These are phyloP conservation scores for Drosophila sucinea DNA, from an alignment of 1,140 invertebrate species.

Conservation along the genomic window DNA sequence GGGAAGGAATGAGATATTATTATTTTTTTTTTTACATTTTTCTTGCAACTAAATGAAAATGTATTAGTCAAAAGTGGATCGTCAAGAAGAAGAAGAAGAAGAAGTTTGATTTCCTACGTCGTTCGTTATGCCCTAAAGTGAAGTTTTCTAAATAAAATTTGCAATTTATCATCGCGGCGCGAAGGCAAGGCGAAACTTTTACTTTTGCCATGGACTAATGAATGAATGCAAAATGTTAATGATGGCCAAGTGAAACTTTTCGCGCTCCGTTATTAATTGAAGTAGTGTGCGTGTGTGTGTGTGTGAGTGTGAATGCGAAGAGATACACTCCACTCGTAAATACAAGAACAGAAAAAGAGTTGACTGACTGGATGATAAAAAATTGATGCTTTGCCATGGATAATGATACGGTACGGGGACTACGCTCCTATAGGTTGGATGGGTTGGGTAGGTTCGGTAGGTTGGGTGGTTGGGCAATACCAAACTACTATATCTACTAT, in stretches of 20 bases:
- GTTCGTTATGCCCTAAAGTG: conserved; percentile 22
- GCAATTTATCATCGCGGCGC: conserved; percentile 71
- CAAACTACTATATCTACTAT: too few species aligned
- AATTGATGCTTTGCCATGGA: background rate
- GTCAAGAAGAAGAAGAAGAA: background rate
- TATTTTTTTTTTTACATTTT: conserved; percentile 34
- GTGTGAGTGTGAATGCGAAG: conserved; percentile 11
- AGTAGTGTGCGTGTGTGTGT: conserved; percentile 37
- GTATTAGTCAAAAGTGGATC: conserved; percentile 33
- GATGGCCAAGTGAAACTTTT: conserved; percentile 64
- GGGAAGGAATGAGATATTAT: conserved; percentile 43
- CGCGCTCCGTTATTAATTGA: conserved; percentile 71
- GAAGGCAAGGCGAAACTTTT: conserved; percentile 5
- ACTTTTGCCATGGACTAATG: conserved; percentile 66
- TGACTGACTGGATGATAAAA: background rate
- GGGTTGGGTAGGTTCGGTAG: too few species aligned
- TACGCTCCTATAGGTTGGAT: too few species aligned
- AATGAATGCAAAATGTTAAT: conserved; percentile 79
- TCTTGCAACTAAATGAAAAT: conserved; percentile 44
- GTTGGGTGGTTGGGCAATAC: background rate
- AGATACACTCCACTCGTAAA: conserved; percentile 22
- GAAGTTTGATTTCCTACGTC: conserved; percentile 64
- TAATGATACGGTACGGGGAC: background rate
- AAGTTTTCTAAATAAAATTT: conserved; percentile 60
- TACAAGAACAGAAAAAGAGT: conserved; percentile 25